These are phyloP conservation scores for Argyra leucocephala DNA, from an alignment of 2,888 invertebrate species.

Conservation along the genomic window DNA sequence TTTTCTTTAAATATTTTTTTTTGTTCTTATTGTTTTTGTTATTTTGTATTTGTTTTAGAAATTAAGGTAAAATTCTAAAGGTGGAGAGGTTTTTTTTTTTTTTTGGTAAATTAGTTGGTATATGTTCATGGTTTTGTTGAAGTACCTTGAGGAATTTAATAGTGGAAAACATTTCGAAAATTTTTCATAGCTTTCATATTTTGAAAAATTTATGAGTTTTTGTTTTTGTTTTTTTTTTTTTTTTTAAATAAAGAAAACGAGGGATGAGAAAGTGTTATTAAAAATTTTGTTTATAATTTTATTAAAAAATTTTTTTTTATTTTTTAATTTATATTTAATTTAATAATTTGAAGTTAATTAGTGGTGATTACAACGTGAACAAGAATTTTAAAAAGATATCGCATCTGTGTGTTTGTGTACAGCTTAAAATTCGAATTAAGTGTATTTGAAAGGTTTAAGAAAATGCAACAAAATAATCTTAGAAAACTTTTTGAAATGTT, in stretches of 20 bases:
- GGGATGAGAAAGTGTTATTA: background rate
- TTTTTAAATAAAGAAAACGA: no score
- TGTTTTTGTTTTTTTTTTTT: background rate
- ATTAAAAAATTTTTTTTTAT: background rate
- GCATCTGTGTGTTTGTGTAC: no score
- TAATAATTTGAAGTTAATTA: background rate
- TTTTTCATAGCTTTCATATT: background rate
- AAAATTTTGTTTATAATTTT: background rate
- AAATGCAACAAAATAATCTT: no score
- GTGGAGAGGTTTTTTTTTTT: background rate
- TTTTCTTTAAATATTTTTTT: background rate
- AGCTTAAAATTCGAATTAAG: no score
- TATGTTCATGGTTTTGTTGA: background rate
- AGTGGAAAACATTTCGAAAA: background rate
- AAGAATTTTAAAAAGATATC: no score
- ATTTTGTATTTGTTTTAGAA: no score
- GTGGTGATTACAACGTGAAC: background rate
- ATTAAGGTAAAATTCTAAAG: background rate
- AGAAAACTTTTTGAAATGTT: no score
- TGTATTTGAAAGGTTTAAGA: no score
- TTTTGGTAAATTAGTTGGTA: background rate
- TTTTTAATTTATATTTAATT: background rate
- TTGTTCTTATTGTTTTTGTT: background rate
- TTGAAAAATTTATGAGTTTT: slow-evolving; percentile 3
- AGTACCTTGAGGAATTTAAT: background rate